These are phyloP conservation scores for Drosophila kuntzei DNA, from an alignment of 2,888 invertebrate genomes.

Conservation along the genomic window DNA sequence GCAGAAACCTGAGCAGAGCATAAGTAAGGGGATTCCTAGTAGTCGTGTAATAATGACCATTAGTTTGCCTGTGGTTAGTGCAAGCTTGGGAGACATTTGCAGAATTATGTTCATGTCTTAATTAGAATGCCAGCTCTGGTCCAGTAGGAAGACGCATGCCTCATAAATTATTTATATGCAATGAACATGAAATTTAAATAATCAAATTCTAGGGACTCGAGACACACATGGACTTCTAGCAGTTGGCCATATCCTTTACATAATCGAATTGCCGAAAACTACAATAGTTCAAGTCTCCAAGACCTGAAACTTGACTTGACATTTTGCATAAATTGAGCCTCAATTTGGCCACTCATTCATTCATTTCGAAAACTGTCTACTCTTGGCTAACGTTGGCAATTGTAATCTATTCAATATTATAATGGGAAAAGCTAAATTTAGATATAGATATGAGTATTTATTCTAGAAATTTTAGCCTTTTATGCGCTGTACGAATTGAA, in stretches of 20 bases:
- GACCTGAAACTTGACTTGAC: conserved; percentile 12
- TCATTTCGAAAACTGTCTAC: conserved; percentile 32
- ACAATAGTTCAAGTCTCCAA: neutral
- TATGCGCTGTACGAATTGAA: too few relatives aligned
- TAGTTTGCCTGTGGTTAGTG: conserved; percentile 60
- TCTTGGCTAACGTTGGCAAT: neutral
- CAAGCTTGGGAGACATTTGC: conserved; percentile 67
- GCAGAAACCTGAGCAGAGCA: neutral
- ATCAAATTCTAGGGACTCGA: conserved; percentile 61
- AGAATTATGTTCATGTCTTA: conserved; percentile 64
- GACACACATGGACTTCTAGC: conserved; percentile 9
- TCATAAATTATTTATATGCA: conserved; percentile 80
- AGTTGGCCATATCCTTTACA: conserved; percentile 23
- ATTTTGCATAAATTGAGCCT: conserved; percentile 63
- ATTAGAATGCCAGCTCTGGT: conserved; percentile 65
- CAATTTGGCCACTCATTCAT: conserved; percentile 25
- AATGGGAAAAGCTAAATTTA: too few relatives aligned
- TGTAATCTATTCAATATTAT: conserved; percentile 6
- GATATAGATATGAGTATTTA: too few relatives aligned
- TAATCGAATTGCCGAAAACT: conserved; percentile 51
- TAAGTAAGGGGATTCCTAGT: neutral
- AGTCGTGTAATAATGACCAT: conserved; percentile 61
- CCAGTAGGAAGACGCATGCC: conserved; percentile 26
- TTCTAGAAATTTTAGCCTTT: too few relatives aligned
- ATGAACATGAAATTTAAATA: conserved; percentile 80